Evolutionary conservation across 1,140 invertebrate species (phyloP).

Genomic region (Ruditapes philippinarum): DNA sequence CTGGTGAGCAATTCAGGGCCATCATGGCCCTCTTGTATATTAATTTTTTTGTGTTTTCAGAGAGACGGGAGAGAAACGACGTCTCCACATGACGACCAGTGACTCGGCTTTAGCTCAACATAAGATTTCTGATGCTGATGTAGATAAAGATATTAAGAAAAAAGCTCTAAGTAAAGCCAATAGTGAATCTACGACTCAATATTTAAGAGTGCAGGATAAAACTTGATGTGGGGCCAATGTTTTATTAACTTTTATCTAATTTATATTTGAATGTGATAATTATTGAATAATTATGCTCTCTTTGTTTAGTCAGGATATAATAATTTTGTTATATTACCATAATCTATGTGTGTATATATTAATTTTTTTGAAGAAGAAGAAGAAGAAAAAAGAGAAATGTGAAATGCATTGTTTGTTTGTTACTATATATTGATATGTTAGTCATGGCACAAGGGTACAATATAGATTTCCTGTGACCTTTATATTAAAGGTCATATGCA

Average conservation of each 20-base stretch:
- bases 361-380: too few species aligned
- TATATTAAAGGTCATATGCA: too few species aligned
- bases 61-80: conserved; percentile 13
- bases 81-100: conserved; percentile 40
- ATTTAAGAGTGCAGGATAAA: conserved; percentile 23
- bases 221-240: background rate
- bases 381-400: too few species aligned
- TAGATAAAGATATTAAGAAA: conserved; percentile 35
- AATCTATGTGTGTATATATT: too few species aligned
- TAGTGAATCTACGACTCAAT: conserved; percentile 37
- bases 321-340: background rate
- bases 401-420: too few species aligned
- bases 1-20: too few species aligned
- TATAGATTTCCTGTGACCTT: too few species aligned
- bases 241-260: background rate
- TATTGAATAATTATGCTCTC: background rate
- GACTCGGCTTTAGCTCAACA: conserved; percentile 55
- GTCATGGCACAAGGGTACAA: too few species aligned
- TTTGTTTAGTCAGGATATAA: background rate
- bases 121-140: background rate
- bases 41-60: background rate
- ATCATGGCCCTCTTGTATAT: too few species aligned
- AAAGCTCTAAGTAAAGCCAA: conserved; percentile 45
- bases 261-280: background rate
- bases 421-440: too few species aligned